Evolutionary conservation across 2,113 vertebrate species (phyloP).

Genomic region (Coreoperca whiteheadi): DNA sequence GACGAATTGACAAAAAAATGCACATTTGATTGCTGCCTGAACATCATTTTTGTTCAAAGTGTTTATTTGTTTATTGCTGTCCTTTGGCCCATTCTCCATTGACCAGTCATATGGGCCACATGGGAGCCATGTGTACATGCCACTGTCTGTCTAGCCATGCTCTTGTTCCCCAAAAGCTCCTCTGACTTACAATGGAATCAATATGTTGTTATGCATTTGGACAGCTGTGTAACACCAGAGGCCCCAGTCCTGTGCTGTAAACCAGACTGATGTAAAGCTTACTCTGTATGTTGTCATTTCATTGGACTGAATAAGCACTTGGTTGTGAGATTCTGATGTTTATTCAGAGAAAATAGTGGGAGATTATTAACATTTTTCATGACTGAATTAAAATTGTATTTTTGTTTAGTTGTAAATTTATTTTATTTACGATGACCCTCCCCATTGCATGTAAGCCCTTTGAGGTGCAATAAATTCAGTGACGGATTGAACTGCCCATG

Average conservation of each 20-base stretch:
- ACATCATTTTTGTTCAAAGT: constrained; percentile 14
- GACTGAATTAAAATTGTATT: constrained; percentile 86
- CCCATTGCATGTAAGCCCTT: constrained; percentile 97
- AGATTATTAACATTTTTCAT: constrained; percentile 73
- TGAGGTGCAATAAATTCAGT: constrained; percentile 99
- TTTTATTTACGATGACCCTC: constrained; percentile 88
- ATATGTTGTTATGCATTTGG: constrained; percentile 45
- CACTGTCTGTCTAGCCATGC: constrained; percentile 77
- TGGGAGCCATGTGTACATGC: constrained; percentile 66
- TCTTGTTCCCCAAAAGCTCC: constrained; percentile 19
- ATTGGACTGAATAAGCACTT: constrained; percentile 89
- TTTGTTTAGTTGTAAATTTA: constrained; percentile 88
- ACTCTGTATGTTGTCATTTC: constrained; percentile 85
- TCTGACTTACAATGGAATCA: constrained; percentile 21
- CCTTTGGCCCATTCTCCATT: constrained; percentile 30
- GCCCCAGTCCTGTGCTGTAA: constrained; percentile 60
- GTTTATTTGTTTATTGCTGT: constrained; percentile 23
- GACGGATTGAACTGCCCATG: constrained; percentile 86
- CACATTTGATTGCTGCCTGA: constrained; percentile 32
- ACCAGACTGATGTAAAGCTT: constrained; percentile 81
- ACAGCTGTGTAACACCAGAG: constrained; percentile 81
- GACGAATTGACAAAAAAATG: neutral
- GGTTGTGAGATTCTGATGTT: constrained; percentile 85
- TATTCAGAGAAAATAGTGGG: constrained; percentile 59
- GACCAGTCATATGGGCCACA: constrained; percentile 41